Evolutionary conservation across 2,888 invertebrate species (phyloP), one percentile per base, ranked within the genome.

Genomic region (Napeogenes sylphis): DNA sequence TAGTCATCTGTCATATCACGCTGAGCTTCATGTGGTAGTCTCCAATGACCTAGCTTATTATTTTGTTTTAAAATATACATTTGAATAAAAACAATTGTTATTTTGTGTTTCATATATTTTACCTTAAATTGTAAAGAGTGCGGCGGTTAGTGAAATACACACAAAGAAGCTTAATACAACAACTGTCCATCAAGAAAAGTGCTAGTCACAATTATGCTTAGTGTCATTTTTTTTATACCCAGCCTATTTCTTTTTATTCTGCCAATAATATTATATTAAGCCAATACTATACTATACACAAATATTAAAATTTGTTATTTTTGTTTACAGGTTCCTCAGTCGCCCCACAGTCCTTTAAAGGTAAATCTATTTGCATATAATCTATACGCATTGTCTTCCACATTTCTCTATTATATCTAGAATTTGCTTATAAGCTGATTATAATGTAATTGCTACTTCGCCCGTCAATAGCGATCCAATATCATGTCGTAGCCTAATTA

Each of bases 1-100:
- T n/a, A 87, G 87, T 84, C 84, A 88, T 89, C 87, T 85, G 78
- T 73, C 69, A 73, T 71, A 75, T 71, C 68, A 73, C 75, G 74
- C 73, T 75, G 74, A 75, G 80, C 76, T 78, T 80, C 74, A 80
- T 83, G 80, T 77, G 79, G 83, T 79, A 81, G 73, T 71, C 70
- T 71, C 64, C 64, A 65, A 64, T 69, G 66, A 64, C 62, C 64
- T 62, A 58, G 45, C 51, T 66, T 64, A 64, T 66, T 63, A 64
- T 58, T 55, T 45, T 61, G 38, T 58, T 30, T 51, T 51, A 30
- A 21, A 51, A 30, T 30, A 51, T 30, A 21, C 21, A 51, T 51
- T 0, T 21, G 8, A 14, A 14, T 14, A 14, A 21, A 14, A 21
- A 21, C n/a, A 47, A 47, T 21, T 14, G n/a, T 4, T 12, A 2